These are phyloP conservation scores for Tretioscincus oriximinensis DNA, from an alignment of 2,113 vertebrate genomes.

Conservation along the genomic window DNA sequence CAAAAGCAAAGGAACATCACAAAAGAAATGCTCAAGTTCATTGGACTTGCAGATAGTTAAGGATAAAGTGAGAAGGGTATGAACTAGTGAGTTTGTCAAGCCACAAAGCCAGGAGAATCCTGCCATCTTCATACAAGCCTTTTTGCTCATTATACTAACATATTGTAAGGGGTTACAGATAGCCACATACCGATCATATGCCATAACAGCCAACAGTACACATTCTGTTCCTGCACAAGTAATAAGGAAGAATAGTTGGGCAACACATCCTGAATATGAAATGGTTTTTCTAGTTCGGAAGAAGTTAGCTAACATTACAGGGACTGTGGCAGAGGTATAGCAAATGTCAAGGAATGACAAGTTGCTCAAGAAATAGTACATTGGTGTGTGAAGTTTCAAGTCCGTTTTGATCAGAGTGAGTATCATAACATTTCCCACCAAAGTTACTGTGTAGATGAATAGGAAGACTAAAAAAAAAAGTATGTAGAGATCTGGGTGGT, in stretches of 20 bases:
- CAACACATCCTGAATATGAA: conserved; percentile 38
- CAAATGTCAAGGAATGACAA: conserved; percentile 59
- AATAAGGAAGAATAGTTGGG: conserved; percentile 59
- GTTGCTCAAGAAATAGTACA: conserved; percentile 49
- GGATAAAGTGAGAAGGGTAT: conserved; percentile 11
- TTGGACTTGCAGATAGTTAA: conserved; percentile 41
- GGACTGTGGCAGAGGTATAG: conserved; percentile 55
- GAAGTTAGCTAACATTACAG: conserved; percentile 43
- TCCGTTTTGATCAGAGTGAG: conserved; percentile 49
- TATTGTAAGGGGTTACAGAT: conserved; percentile 45
- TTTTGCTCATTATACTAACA: conserved; percentile 27
- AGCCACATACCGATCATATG: conserved; percentile 30
- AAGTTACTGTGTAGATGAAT: conserved; percentile 43
- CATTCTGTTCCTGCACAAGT: conserved; percentile 29
- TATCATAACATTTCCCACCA: conserved; percentile 45
- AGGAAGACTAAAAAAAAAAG: conserved; percentile 48
- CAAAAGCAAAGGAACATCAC: conserved; percentile 36
- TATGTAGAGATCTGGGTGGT: conserved; percentile 20
- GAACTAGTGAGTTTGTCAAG: conserved; percentile 41
- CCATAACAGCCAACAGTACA: conserved; percentile 50
- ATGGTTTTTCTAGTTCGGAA: conserved; percentile 25
- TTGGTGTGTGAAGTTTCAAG: conserved; percentile 47
- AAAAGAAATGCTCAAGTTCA: conserved; percentile 48
- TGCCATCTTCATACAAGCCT: conserved; percentile 25
- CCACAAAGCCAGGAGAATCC: conserved; percentile 34